Conservation (phyloP, 2,113 vertebrate genomes). For the Ascaphus truei region DNA sequence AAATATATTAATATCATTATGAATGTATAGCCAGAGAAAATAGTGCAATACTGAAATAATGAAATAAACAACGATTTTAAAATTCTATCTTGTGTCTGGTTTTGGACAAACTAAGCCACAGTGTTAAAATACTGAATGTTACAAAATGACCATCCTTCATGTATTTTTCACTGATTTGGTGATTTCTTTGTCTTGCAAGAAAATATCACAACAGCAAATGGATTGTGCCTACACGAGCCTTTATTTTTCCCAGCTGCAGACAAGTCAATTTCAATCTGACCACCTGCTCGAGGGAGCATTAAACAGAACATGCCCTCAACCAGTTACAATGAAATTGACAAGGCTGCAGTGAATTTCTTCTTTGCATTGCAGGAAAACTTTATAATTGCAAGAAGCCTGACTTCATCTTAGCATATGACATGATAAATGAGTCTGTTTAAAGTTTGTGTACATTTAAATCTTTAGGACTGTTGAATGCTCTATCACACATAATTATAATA, state of each 20-base stretch:
- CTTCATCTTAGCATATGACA: neutral
- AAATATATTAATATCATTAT: too few species aligned
- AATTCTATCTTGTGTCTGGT: too few species aligned
- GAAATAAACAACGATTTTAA: too few species aligned
- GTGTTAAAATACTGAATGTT: neutral
- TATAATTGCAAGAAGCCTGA: neutral
- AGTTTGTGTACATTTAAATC: neutral
- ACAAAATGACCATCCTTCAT: neutral
- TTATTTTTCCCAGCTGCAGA: neutral
- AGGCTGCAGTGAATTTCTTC: neutral
- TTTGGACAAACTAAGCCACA: neutral
- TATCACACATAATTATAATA: neutral
- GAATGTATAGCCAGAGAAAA: too few species aligned
- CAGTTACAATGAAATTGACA: neutral
- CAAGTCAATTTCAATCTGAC: slow-evolving; percentile 1
- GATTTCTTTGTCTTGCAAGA: neutral
- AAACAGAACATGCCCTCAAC: neutral
- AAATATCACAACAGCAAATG: neutral
- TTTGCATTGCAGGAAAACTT: neutral
- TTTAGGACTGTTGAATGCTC: neutral
- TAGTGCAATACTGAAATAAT: too few species aligned
- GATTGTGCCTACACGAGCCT: neutral
- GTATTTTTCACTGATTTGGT: neutral
- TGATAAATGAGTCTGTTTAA: neutral
- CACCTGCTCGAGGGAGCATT: neutral